Evolutionary conservation across 1,140 invertebrate genomes (phyloP), one percentile per base, ranked within the genome.

Genomic region (Heterodera schachtii): DNA sequence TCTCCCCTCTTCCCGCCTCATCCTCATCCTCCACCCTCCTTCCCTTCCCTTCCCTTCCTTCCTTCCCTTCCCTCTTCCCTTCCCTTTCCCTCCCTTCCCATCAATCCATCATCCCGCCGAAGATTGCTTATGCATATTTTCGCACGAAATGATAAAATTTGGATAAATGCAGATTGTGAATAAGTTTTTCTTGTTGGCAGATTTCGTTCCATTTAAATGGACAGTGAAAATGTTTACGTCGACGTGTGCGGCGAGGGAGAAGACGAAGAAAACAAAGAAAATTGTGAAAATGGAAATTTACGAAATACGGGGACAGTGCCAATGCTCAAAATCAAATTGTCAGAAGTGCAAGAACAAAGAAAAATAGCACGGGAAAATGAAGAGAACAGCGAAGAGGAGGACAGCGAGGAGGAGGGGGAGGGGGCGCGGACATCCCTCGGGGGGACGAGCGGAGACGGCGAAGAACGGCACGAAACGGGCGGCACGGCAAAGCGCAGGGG

Each of bases 251-350:
- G 77, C 6, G 77, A 78, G 31, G 44, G 43, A 11, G 44, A 69
- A 64, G 47, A 76, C 46, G 75, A 76, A 41, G 77, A 44, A n/a
- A 78, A 78, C 9, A 78, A 69, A 69, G 77, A 78, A 21, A 78
- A 78, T 69, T 78, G 64, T 46, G 21, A 13, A 11, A 75, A 75
- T 49, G 31, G 31, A 31, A 75, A 44, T 8, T 69, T 49, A 78
- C 21, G 70, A 78, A 64, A n/a, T 64, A 19, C 5, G 69, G 69
- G 21, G 6, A 41, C 21, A 19, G 69, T 13, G 69, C 69, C 69
- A 71, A 43, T 41, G 44, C 9, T 1, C 21, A 46, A 41, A 41
- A 41, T 11, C 6, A 71, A 31, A 31, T 43, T 21, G 3, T 19
- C 21, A 11, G 8, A 43, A 43, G 13, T 3, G 31, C 69, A 2